Evolutionary conservation across 1,140 invertebrate species (phyloP), one percentile per base, ranked within the genome.

Genomic region (Pseudomyrmex sp.): DNA sequence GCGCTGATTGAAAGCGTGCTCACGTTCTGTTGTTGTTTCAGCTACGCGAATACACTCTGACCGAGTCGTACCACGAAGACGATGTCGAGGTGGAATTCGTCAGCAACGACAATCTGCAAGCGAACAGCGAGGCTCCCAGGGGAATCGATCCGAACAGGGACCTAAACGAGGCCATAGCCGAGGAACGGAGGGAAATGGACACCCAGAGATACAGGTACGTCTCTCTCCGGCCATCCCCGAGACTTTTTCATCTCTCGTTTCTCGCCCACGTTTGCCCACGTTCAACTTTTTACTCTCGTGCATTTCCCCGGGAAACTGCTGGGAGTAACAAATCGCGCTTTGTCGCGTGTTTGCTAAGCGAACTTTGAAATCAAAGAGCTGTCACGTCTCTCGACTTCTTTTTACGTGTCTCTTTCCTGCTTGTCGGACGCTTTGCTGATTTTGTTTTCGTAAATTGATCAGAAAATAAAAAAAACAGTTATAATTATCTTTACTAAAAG

Each of bases 21-120:
- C 0, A 2, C 5, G 5, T 44, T 52, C 56, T 20, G 12, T 54
- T 82, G 59, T 58, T 87, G 72, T 95, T 95, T 2, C 94, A 98
- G 97, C 94, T 97, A 74, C 97, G 97, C 90, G 97, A 98, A 94
- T 98, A 98, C 94, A 97, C 97, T 93, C 93, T 98, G 85, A 97
- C 97, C 85, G 97, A 98, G 94, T 97, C 97, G 80, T 98, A 98
- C 93, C 97, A 98, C 93, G 97, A 97, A 92, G 97, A 97, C 92
- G 92, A 94, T 54, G 91, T 93, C 35, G 96, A 97, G 90, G 96
- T 96, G 89, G 95, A 96, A 93, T 97, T 97, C 95, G 97, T 97
- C 35, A 95, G 95, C 92, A 96, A 95, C 90, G 95, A 96, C 87
- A 96, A 96, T 86, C 95, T 96, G 87, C 95, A 96, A 88, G 95